Evolutionary conservation across 1,140 invertebrate genomes (phyloP).

Genomic region (Drosophila asahinai): DNA sequence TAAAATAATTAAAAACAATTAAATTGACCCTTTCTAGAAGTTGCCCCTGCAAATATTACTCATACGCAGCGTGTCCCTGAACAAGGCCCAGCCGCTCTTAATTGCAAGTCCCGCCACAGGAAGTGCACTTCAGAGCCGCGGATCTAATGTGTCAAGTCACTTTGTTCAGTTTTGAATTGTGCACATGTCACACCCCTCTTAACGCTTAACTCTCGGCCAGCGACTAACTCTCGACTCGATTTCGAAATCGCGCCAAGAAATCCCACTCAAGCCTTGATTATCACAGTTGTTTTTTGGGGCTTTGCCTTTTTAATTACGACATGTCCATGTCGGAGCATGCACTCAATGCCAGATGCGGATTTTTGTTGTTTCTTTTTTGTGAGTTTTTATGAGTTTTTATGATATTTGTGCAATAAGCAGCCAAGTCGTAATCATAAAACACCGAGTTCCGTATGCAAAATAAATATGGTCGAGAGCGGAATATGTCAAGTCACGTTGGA

Average conservation of each 20-base stretch:
- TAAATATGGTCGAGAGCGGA: not conserved
- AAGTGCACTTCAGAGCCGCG: constrained; percentile 17
- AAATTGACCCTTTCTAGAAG: not conserved
- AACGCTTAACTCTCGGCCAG: too few species aligned
- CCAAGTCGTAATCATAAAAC: constrained; percentile 19
- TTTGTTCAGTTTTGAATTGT: constrained; percentile 10
- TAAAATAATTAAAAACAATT: not conserved
- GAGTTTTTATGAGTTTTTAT: constrained; percentile 31
- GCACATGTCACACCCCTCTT: constrained; percentile 4
- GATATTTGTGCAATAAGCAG: constrained; percentile 42
- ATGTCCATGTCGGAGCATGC: constrained; percentile 42
- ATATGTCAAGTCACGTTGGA: constrained; percentile 40
- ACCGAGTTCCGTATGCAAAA: constrained; percentile 41
- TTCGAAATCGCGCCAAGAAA: constrained; percentile 20
- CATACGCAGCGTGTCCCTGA: constrained; percentile 29
- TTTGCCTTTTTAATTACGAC: constrained; percentile 44
- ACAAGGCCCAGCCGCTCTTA: not conserved
- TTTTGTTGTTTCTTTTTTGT: constrained; percentile 8
- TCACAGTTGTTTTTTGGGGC: constrained; percentile 29
- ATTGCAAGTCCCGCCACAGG: constrained; percentile 17
- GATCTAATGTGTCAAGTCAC: constrained; percentile 14
- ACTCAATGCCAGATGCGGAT: constrained; percentile 48
- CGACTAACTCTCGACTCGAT: not conserved
- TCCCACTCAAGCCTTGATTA: constrained; percentile 32
- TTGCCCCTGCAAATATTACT: not conserved